Conservation (phyloP, 2,113 vertebrate species). For the Grus americana region DNA sequence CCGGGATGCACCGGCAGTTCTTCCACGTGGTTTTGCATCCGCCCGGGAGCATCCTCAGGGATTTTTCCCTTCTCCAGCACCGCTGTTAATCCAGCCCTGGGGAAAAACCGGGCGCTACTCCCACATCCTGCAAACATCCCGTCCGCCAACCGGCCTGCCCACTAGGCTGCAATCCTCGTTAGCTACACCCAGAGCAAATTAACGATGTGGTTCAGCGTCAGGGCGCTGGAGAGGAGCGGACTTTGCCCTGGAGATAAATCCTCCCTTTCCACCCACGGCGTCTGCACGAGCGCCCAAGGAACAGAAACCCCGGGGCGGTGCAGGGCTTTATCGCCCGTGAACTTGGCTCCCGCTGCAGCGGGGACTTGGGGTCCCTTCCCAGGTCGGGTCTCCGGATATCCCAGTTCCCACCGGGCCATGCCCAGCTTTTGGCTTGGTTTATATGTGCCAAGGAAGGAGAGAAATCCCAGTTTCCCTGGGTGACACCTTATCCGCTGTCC, state of each 20-base stretch:
- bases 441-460: not conserved
- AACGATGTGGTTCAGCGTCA: not conserved
- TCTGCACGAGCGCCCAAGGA: not conserved
- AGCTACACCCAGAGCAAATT: not conserved
- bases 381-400: rapidly evolving
- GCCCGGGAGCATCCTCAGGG: rapidly evolving
- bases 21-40: rapidly evolving
- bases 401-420: rapidly evolving
- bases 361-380: not conserved
- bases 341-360: rapidly evolving
- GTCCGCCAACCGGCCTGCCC: rapidly evolving
- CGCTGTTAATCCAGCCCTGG: not conserved
- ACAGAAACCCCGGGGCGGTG: rapidly evolving
- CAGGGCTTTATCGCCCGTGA: rapidly evolving
- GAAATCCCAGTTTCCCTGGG: not conserved
- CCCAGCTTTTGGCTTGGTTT: not conserved
- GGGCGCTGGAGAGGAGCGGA: not conserved
- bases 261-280: rapidly evolving
- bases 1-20: rapidly evolving
- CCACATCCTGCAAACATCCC: not conserved
- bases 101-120: not conserved
- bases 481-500: not conserved
- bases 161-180: not conserved
- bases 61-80: not conserved
- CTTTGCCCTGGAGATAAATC: not conserved